Base-by-base conservation (phyloP, 2,888 invertebrate species). In the Scelioninae gen. 1 region DNA sequence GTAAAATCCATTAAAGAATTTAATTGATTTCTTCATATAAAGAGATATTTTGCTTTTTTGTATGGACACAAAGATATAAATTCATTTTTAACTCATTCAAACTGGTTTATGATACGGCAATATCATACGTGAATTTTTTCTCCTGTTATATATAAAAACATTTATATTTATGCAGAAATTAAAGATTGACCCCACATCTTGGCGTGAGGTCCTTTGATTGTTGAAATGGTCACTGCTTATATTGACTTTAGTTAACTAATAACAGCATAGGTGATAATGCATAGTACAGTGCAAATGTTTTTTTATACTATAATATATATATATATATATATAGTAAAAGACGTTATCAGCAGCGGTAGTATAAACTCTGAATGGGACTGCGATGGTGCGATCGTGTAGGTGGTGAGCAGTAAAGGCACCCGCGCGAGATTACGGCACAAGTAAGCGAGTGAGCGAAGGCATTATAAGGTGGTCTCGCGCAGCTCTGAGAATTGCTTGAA, bases 401-500 rank as follows among this genome's bases (percentile, higher is more conserved):
- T 83, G 83, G 83, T 74, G 83, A 66, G 77, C 78, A 80, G 85
- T 81, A 83, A 85, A 85, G 82, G 77, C 79, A 85, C 79, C 82
- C 82, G 83, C 80, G 80, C 56, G 83, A 80, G 83, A 83, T 83
- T 80, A 83, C 77, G 62, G 77, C 72, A 80, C 68, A 75, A 66
- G 75, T 58, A 65, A 49, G 49, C n/a, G n/a, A n/a, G n/a, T n/a
- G 31, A 55, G 69, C 49, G 56, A 63, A 60, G 53, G 79, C 78
- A 78, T 83, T 84, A 84, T 82, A 84, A 77, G 80, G 77, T 84
- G 84, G 79, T 82, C 76, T 75, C 82, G 77, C 82, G 72, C 77
- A 29, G 68, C 82, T 77, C 77, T 66, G 84, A 69, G 84, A 85
- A 87, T 86, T 82, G 85, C 80, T 87, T 87, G 88, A 88, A 89